Evolutionary conservation across 2,888 invertebrate genomes (phyloP).

Genomic region (Lasius fuliginosus): DNA sequence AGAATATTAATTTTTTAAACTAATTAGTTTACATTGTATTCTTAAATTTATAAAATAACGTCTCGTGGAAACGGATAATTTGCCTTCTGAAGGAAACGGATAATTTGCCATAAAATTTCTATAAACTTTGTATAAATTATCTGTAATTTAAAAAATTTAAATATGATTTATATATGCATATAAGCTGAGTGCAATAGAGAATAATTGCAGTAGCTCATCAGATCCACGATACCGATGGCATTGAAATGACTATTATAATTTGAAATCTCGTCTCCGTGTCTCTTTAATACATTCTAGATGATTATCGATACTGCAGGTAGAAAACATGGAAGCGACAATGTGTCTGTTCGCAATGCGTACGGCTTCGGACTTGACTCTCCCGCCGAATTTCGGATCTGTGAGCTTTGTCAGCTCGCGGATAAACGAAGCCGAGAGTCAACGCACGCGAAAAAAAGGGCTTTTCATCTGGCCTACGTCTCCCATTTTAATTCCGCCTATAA

Average conservation of each 20-base stretch:
- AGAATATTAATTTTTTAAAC: neutral
- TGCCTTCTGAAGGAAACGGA: neutral
- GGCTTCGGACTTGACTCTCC: slow-evolving; percentile 20
- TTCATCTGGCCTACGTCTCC: slow-evolving; percentile 45
- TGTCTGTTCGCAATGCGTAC: neutral
- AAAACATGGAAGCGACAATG: neutral
- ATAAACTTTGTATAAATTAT: neutral
- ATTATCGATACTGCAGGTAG: slow-evolving; percentile 35
- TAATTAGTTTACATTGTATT: neutral
- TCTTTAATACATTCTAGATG: slow-evolving; percentile 25
- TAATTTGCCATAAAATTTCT: neutral
- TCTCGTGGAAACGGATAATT: neutral
- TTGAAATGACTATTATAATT: slow-evolving; percentile 14
- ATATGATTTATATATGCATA: neutral
- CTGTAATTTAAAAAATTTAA: neutral
- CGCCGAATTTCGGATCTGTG: slow-evolving; percentile 1
- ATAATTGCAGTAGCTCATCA: neutral
- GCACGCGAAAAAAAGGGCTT: slow-evolving; percentile 50
- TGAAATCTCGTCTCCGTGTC: neutral
- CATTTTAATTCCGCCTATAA: slow-evolving; percentile 66
- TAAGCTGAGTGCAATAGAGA: neutral
- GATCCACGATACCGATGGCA: neutral
- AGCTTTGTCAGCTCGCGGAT: slow-evolving; percentile 9
- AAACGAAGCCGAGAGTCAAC: slow-evolving; percentile 48
- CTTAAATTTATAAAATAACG: neutral